Conservation (phyloP, 2,888 invertebrate genomes). For the Cancer borealis region DNA sequence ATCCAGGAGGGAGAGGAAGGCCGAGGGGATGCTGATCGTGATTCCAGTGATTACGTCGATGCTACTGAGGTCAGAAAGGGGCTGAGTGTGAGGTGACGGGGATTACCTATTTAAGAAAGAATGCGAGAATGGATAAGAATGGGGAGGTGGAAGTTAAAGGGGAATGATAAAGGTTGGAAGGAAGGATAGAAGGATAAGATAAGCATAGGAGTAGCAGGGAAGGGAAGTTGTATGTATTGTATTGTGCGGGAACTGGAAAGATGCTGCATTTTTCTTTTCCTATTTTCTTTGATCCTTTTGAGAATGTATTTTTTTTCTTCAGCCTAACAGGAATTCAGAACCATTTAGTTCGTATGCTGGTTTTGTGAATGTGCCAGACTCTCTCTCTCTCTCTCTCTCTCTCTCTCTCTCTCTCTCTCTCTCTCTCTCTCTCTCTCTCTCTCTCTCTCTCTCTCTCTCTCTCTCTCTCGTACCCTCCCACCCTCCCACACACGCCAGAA, state of each 20-base stretch:
- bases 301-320: not conserved
- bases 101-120: not conserved
- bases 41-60: constrained; percentile 47
- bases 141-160: not conserved
- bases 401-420: too few species aligned
- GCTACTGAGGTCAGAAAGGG: constrained; percentile 43
- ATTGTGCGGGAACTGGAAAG: not conserved
- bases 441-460: constrained; percentile 24
- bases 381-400: too few species aligned
- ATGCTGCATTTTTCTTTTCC: not conserved
- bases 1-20: not conserved
- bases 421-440: not conserved
- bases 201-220: too few species aligned
- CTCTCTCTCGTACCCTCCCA: not conserved
- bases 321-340: not conserved
- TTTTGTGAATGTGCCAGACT: not conserved
- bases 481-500: not conserved
- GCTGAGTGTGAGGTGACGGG: not conserved
- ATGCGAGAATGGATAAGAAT: not conserved
- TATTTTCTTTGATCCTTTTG: not conserved
- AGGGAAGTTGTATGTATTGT: too few species aligned
- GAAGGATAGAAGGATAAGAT: not conserved
- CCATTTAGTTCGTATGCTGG: not conserved
- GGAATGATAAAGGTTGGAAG: not conserved
- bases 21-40: not conserved